phyloP scores from a whole-genome alignment of 2,797 vertebrate genomes.

The Alauda arvensis region DNA sequence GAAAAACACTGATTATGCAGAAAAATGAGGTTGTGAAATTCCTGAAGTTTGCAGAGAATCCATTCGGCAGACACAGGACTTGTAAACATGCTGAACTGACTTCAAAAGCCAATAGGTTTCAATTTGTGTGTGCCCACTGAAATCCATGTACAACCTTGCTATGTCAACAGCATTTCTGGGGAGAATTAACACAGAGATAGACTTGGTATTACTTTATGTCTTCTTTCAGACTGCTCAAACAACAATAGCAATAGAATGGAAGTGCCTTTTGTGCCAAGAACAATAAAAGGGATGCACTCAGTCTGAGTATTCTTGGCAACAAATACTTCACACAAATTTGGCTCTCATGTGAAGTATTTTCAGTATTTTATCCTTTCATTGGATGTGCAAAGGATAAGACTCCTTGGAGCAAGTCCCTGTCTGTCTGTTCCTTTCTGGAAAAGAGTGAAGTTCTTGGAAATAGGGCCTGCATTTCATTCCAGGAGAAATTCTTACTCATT shows the following conservation, averaged over 20 bases:
- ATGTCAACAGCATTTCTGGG: slow-evolving; percentile 14
- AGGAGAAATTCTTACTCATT: background rate
- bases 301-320: slow-evolving; percentile 50
- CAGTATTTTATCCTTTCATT: slow-evolving; percentile 7
- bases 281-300: slow-evolving; percentile 42
- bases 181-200: slow-evolving; percentile 16
- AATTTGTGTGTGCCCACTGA: background rate
- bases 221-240: slow-evolving; percentile 51
- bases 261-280: slow-evolving; percentile 38
- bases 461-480: background rate
- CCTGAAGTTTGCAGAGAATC: background rate
- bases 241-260: slow-evolving; percentile 52
- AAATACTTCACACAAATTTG: background rate
- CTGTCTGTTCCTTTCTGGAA: background rate
- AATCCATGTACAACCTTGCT: slow-evolving; percentile 7
- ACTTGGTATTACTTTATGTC: slow-evolving; percentile 12
- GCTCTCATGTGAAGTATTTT: slow-evolving; percentile 27
- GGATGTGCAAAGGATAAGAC: background rate
- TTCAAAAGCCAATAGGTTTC: slow-evolving; percentile 17
- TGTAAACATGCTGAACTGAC: background rate
- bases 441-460: background rate
- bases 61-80: background rate
- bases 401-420: background rate
- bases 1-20: background rate
- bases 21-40: background rate